phyloP scores from a whole-genome alignment of 23 tunicate genomes.

The Clavelina lepadiformis region DNA sequence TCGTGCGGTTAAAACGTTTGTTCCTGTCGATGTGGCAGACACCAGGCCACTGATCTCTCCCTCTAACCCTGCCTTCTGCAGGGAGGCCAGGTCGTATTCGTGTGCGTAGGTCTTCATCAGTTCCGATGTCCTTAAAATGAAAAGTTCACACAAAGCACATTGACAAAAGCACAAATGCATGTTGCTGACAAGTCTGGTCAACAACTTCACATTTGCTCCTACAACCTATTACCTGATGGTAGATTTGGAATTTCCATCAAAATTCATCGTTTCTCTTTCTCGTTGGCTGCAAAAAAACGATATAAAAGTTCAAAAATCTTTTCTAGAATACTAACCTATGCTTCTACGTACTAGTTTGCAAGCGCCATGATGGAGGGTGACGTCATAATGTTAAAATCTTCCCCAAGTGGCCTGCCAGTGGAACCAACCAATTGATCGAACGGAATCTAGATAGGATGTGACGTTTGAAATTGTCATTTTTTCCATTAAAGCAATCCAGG shows the following conservation, averaged over 20 bases:
- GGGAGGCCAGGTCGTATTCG: constrained; percentile 5
- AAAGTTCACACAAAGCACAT: constrained; percentile 1
- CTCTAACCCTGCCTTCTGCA: constrained; percentile 38
- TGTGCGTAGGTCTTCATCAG: constrained; percentile 28
- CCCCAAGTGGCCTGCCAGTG: constrained; percentile 21
- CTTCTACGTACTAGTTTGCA: too few relatives aligned
- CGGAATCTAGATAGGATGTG: constrained; percentile 40
- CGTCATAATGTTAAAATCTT: constrained; percentile 25
- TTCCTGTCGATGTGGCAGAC: constrained; percentile 59
- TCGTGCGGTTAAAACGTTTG: constrained; percentile 52
- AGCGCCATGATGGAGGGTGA: too few relatives aligned
- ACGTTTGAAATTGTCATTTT: background rate
- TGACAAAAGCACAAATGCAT: constrained; percentile 1
- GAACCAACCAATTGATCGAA: constrained; percentile 53
- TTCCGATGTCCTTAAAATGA: constrained; percentile 22
- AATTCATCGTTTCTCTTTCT: background rate
- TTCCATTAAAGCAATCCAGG: background rate
- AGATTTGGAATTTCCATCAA: background rate
- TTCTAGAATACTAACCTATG: too few relatives aligned
- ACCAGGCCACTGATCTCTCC: constrained; percentile 30
- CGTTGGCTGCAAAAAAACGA: too few relatives aligned
- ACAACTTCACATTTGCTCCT: background rate
- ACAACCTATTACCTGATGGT: background rate
- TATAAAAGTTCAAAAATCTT: too few relatives aligned
- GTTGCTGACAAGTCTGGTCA: background rate